Base-by-base conservation (phyloP, 2,797 vertebrate species). In the Ctenopoma multispine region DNA sequence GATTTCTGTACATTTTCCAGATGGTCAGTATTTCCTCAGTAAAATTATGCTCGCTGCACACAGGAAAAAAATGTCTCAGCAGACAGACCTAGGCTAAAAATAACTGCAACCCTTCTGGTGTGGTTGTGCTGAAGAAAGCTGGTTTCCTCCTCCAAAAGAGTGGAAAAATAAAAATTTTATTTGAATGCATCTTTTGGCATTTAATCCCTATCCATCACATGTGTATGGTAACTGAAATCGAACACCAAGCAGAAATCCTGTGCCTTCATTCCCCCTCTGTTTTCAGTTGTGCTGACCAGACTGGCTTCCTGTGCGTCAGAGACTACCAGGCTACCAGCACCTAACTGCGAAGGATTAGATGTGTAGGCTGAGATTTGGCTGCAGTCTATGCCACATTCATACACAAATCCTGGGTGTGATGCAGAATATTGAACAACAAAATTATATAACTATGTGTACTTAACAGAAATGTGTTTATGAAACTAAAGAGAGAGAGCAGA, bases 1-100 rank as follows among this genome's bases (percentile, higher is more conserved):
- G 4, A 15, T 77, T 83, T 72, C 81, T 83, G 78, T 81, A 62
- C 73, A 85, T 90, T 92, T 90, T 91, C 87, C 88, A 85, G 79
- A 82, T 46, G 55, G 79, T 91, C 83, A 88, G 70, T 81, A 83
- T 91, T 89, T 88, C 82, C 87, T 74, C 65, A 63, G 69, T 85
- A 82, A 86, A 82, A 84, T 81, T 61, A 69, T 72, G 72, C 79
- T 81, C 77, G 66, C 67, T 44, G 34, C 62, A 74, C 63, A 66
- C 31, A 48, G 7, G 24, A 31, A 75, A 77, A 72, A 61, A 55
- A 58, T 13, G 31, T 67, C 77, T 73, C 53, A 0, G 57, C n/a
- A 34, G 75, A 78, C 50, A 56, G 69, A 18, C 65, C 63, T 1
- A 0, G 53, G 65, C 75, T 86, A 85, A 90, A 91, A 89, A 89